Evolutionary conservation across 1,140 invertebrate genomes (phyloP), one percentile per base, ranked within the genome.

Genomic region (Calephelis nemesis): DNA sequence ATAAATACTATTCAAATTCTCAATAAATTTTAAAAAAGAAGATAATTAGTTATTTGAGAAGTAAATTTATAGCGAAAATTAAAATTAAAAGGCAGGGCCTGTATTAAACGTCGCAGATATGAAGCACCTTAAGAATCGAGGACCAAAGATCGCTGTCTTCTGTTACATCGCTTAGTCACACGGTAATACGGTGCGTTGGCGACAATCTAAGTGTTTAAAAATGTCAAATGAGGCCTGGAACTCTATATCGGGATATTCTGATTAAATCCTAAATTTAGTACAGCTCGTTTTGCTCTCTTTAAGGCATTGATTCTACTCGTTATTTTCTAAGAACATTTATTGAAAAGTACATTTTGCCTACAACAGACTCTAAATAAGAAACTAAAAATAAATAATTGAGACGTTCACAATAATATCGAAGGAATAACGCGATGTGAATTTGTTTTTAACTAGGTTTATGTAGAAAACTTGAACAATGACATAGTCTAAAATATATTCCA

Each of bases 151-250:
- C 30, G 39, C 39, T 42, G 65, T 66, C 52, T 65, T 66, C 30
- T 54, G 65, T 66, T 66, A 66, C 65, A 66, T 66, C 65, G 50
- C 40, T 58, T 63, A 63, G 62, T 63, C 62, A 63, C 62, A 48
- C 52, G 30, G 52, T 58, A 58, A 58, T 58, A 58, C 13, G 62
- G 40, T 15, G 64, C 64, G 64, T 65, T 65, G 64, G 64, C 64
- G 64, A 65, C 52, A 54, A 54, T 54, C 52, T 54, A 19, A 54
- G 15, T 19, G 52, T 19, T 54, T 54, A 54, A 58, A 58, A 58
- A 58, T 58, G 52, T 58, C 52, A 58, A 30, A 58, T 58, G 52
- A 58, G 52, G 30, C 52, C 52, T 58, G 52, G 19, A 54, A 58
- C 52, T 58, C 52, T 58, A 58, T 58, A 39, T 58, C 52, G 52